Conservation (phyloP, 2,888 invertebrate species). For the Athalia circularis region DNA sequence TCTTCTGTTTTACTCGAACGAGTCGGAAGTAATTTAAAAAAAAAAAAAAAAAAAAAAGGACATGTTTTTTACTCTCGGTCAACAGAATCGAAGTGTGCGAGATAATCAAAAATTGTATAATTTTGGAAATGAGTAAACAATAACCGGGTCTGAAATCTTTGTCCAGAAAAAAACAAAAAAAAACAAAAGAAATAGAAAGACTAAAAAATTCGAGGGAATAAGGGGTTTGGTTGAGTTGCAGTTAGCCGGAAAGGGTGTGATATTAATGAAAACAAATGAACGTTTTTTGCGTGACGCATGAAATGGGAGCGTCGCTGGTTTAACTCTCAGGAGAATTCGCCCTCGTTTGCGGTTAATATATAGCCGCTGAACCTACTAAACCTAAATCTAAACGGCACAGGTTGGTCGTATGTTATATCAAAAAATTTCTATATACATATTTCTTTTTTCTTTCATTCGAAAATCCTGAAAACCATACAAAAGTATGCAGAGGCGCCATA, state of each 20-base stretch:
- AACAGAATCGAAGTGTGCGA: no score
- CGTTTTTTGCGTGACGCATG: slow-evolving; percentile 28
- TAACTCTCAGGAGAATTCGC: no score
- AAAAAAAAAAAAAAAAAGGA: not conserved
- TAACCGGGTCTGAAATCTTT: not conserved
- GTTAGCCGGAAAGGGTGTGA: not conserved
- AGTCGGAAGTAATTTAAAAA: not conserved
- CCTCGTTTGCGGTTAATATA: no score
- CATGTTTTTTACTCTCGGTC: not conserved
- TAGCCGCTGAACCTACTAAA: no score
- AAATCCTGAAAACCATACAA: no score
- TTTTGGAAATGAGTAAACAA: no score
- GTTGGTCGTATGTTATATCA: no score
- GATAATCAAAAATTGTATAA: no score
- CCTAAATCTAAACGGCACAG: no score
- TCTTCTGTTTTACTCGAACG: not conserved
- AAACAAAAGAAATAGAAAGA: not conserved
- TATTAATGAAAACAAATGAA: slow-evolving; percentile 31
- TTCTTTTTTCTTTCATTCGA: no score
- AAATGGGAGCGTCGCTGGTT: slow-evolving; percentile 20
- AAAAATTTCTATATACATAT: no score
- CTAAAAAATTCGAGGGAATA: not conserved
- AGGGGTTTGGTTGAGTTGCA: not conserved
- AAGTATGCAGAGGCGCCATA: no score
- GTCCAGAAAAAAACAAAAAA: not conserved